These are phyloP conservation scores for Cathartes aura DNA, from an alignment of 2,113 vertebrate genomes.

Conservation along the genomic window DNA sequence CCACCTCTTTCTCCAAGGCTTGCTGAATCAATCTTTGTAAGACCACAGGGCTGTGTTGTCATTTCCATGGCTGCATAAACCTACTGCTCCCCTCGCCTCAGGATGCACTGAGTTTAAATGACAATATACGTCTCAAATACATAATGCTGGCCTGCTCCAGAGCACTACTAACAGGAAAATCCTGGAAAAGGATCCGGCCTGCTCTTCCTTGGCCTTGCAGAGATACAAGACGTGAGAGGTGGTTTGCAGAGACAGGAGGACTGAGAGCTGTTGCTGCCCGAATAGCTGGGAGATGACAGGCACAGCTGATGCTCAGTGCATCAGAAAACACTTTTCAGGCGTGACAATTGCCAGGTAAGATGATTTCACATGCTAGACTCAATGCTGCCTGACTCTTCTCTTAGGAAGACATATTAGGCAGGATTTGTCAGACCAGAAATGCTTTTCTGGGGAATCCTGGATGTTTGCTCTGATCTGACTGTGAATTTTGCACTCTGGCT, in stretches of 20 bases:
- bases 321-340: neutral
- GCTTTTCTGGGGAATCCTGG: neutral
- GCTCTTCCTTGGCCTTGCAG: neutral
- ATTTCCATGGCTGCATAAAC: neutral
- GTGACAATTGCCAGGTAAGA: neutral
- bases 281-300: neutral
- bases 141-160: neutral
- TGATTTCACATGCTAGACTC: neutral
- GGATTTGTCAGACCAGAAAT: slow-evolving; percentile 7
- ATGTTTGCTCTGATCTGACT: neutral
- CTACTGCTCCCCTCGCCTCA: neutral
- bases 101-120: neutral
- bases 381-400: neutral
- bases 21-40: neutral
- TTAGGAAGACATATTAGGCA: neutral
- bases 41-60: neutral
- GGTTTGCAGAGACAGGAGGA: neutral
- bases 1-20: neutral
- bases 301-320: neutral
- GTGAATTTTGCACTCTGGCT: neutral
- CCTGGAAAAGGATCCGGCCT: neutral
- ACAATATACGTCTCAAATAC: neutral
- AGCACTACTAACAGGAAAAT: neutral
- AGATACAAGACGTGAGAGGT: neutral
- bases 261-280: neutral